Evolutionary conservation across 2,888 invertebrate genomes (phyloP), one percentile per base, ranked within the genome.

Genomic region (Chrysotoxum bicinctum): DNA sequence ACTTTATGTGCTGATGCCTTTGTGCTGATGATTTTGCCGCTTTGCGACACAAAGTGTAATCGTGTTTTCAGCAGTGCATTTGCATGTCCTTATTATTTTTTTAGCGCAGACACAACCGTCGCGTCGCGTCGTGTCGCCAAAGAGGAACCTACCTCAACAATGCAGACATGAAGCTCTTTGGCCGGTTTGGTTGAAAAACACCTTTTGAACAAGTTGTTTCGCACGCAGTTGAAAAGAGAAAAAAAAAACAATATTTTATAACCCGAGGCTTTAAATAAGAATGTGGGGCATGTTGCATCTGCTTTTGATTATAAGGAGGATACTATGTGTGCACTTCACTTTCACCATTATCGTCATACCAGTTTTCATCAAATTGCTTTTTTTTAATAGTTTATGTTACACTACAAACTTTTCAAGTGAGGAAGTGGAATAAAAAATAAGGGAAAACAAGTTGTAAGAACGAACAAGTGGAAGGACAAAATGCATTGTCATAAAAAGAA

Each of bases 281-380:
- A 85, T 77, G 62, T 81, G 73, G 85, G 73, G 45, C 85, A 81
- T 43, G 43, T 19, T 77, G 74, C 85, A 81, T 81, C 85, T 85
- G 85, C 68, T 56, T 52, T 19, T 54, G 72, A 85, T 73, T 77
- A 85, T 40, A 76, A 43, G 16, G 50, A 30, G 76, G 58, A 60
- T 43, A 50, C 45, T 50, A 16, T 64, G 16, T 64, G 12, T 69
- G 62, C 58, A 58, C 43, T 69, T 75, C 43, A 84, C 79, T 84
- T 84, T 84, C 83, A 66, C 79, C 78, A 30, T 8, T 26, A 50
- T 3, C 40, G 37, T 64, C 6, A 56, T 30, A 50, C 50, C 30
- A 16, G 19, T 74, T 58, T 48, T 64, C 40, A 50, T 70, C 30
- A 37, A 60, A 58, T 37, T 58, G 58, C 23, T 12, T 50, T 60